Conservation (phyloP, 2,888 invertebrate genomes). For the Parochlus steinenii region DNA sequence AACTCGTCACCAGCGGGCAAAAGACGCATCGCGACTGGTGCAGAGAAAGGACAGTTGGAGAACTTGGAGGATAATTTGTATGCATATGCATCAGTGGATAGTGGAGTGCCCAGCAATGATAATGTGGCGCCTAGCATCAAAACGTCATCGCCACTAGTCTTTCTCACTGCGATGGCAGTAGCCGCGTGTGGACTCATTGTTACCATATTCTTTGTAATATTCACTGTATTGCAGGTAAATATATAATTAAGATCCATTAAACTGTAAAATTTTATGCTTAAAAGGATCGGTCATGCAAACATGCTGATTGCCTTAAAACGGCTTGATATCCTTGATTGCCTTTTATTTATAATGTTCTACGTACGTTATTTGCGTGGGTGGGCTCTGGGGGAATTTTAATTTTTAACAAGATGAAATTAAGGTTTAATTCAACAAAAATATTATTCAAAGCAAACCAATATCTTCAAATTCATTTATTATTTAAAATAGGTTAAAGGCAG, state of each 20-base stretch:
- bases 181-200: conserved; percentile 51
- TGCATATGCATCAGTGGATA: conserved; percentile 10
- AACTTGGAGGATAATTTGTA: conserved; percentile 15
- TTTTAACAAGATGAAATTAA: too few relatives aligned
- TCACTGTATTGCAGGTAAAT: conserved; percentile 54
- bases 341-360: too few relatives aligned
- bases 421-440: too few relatives aligned
- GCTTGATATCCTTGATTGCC: too few relatives aligned
- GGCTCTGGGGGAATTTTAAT: too few relatives aligned
- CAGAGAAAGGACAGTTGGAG: conserved; percentile 25
- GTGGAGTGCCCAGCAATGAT: conserved; percentile 2
- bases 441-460: too few relatives aligned
- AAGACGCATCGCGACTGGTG: conserved; percentile 46
- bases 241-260: conserved; percentile 3
- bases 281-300: too few relatives aligned
- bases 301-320: too few relatives aligned
- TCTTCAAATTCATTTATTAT: too few relatives aligned
- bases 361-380: too few relatives aligned
- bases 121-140: conserved; percentile 1
- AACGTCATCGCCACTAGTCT: conserved; percentile 36
- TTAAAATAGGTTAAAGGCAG: too few relatives aligned
- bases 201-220: conserved; percentile 50
- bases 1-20: conserved; percentile 59
- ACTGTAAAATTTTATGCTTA: too few relatives aligned
- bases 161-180: conserved; percentile 47